Percentiles rank a stretch among this genome's conserved stretches.
phyloP scores from a whole-genome alignment of 1,140 invertebrate genomes.

The Lasaia peninsularis region DNA sequence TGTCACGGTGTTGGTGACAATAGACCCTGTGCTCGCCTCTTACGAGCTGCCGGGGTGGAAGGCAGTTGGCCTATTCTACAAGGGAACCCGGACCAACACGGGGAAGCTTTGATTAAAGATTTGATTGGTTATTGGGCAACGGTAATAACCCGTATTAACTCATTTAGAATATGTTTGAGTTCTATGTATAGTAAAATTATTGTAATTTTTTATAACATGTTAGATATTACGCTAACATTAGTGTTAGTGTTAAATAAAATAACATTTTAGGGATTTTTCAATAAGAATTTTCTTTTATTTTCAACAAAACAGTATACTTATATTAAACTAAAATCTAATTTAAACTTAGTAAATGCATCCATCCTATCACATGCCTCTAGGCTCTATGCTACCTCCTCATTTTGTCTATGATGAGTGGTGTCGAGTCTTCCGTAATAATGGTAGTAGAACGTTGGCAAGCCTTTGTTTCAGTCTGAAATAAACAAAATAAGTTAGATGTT shows the following conservation, averaged over 20 bases:
- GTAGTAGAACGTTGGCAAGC: conserved; percentile 53
- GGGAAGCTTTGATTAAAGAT: too few relatives aligned
- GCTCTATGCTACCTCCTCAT: not conserved
- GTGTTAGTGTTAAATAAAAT: conserved; percentile 31
- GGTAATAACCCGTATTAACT: not conserved
- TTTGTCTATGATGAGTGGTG: conserved; percentile 36
- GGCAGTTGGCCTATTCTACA: too few relatives aligned
- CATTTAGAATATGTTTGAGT: not conserved
- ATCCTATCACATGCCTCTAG: conserved; percentile 43
- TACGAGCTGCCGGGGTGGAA: too few relatives aligned
- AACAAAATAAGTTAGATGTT: not conserved
- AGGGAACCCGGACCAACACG: too few relatives aligned
- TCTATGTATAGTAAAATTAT: too few relatives aligned
- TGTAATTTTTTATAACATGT: too few relatives aligned
- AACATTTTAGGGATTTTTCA: conserved; percentile 62
- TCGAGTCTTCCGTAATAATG: conserved; percentile 55
- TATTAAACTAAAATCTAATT: conserved; percentile 36
- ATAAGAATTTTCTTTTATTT: conserved; percentile 72
- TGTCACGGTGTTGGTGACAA: too few relatives aligned
- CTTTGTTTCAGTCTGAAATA: conserved; percentile 60
- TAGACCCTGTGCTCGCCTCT: too few relatives aligned
- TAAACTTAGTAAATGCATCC: conserved; percentile 59
- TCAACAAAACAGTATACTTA: conserved; percentile 66
- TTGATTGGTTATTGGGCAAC: too few relatives aligned
- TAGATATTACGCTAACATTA: too few relatives aligned